Conservation (phyloP, 2,888 invertebrate species). For the Cacoxenus indagator region DNA sequence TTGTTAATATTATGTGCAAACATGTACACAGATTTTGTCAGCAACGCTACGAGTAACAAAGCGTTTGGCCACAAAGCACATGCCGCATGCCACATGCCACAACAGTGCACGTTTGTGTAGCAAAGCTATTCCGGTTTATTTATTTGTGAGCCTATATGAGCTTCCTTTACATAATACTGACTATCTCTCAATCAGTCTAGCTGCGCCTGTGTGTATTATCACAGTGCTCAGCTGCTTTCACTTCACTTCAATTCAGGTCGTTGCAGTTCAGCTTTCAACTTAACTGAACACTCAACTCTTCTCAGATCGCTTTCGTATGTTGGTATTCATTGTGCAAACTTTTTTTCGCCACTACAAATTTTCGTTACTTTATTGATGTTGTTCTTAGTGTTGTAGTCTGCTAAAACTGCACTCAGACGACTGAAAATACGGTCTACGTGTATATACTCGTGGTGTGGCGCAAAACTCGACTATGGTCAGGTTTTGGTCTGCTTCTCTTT, state of each 20-base stretch:
- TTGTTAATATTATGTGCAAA: no score
- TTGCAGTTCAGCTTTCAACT: background rate
- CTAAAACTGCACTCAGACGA: background rate
- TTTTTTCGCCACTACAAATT: no score
- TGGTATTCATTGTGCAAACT: background rate
- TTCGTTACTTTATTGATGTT: background rate
- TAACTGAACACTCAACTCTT: background rate
- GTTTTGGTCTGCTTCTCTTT: no score
- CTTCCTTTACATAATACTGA: background rate
- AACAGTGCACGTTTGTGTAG: background rate
- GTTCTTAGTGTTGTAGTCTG: background rate
- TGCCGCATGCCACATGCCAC: slow-evolving; percentile 2
- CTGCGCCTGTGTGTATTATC: background rate
- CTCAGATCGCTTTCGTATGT: background rate
- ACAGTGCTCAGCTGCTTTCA: background rate
- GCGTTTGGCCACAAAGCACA: background rate
- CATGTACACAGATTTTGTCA: background rate
- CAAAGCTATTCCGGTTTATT: background rate
- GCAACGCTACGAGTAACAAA: no score
- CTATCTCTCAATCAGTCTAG: background rate
- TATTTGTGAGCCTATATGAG: background rate
- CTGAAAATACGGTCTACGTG: no score
- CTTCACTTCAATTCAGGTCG: background rate
- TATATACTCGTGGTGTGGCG: no score
- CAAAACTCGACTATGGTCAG: no score